phyloP scores from a whole-genome alignment of 2,113 vertebrate species.

The Tragelaphus buxtoni region DNA sequence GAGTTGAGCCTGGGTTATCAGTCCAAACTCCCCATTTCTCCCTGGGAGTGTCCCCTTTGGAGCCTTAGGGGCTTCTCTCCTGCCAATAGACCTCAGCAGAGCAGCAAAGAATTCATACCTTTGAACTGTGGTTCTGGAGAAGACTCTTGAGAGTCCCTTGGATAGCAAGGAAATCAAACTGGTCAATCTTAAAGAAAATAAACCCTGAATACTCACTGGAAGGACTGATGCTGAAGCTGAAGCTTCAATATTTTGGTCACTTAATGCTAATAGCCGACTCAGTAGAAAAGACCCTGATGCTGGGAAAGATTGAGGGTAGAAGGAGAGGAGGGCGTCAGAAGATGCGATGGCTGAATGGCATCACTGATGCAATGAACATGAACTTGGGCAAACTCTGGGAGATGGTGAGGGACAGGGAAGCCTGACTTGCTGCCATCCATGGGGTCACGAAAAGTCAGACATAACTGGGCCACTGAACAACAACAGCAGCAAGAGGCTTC shows the following conservation, averaged over 20 bases:
- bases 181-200: not conserved
- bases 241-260: not conserved
- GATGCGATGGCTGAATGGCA: not conserved
- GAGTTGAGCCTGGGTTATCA: not conserved
- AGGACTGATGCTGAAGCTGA: not conserved
- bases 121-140: not conserved
- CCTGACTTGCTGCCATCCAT: not conserved
- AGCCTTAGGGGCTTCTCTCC: not conserved
- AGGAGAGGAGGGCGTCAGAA: not conserved
- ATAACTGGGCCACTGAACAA: not conserved
- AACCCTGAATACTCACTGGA: not conserved
- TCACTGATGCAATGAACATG: not conserved
- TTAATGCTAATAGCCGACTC: not conserved
- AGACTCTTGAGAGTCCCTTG: not conserved
- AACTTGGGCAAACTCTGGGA: not conserved
- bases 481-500: not conserved
- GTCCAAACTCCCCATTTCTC: not conserved
- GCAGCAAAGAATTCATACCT: not conserved
- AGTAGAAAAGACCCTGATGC: not conserved
- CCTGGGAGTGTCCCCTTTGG: not conserved
- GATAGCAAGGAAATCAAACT: not conserved
- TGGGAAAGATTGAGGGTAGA: not conserved
- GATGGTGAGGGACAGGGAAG: not conserved
- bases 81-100: not conserved
- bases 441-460: not conserved